These are phyloP conservation scores for Adela reaumurella DNA, from an alignment of 2,888 invertebrate species.

Conservation along the genomic window DNA sequence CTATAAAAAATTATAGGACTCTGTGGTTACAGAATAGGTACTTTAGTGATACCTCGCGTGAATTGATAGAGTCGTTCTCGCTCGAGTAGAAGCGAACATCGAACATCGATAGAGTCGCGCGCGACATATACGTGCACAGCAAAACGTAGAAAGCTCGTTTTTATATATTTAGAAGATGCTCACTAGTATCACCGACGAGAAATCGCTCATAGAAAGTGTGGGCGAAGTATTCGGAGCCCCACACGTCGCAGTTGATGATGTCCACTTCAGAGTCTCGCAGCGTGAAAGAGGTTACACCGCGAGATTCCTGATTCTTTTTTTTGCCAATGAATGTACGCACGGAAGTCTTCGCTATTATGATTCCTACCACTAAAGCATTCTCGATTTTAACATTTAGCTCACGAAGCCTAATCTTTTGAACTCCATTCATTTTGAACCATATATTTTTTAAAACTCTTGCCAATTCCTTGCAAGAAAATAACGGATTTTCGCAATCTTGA, in stretches of 20 bases:
- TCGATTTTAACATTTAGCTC: slow-evolving; percentile 38
- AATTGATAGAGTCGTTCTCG: no score
- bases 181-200: slow-evolving; percentile 69
- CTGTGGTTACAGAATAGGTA: no score
- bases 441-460: no score
- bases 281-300: slow-evolving; percentile 75
- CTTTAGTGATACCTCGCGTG: no score
- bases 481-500: no score
- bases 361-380: slow-evolving; percentile 49
- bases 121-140: no score
- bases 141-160: no score
- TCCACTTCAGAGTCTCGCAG: slow-evolving; percentile 68
- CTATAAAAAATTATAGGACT: no score
- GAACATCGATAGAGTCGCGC: no score
- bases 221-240: slow-evolving; percentile 66
- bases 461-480: no score
- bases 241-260: slow-evolving; percentile 71
- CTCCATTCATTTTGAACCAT: slow-evolving; percentile 44
- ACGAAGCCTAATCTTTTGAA: slow-evolving; percentile 36
- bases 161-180: slow-evolving; percentile 13
- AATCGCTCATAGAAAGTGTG: slow-evolving; percentile 60
- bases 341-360: slow-evolving; percentile 63
- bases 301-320: slow-evolving; percentile 48
- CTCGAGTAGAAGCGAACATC: no score
- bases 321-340: slow-evolving; percentile 49